Conservation (phyloP, 2,113 vertebrate species). For the Chloebia gouldiae region DNA sequence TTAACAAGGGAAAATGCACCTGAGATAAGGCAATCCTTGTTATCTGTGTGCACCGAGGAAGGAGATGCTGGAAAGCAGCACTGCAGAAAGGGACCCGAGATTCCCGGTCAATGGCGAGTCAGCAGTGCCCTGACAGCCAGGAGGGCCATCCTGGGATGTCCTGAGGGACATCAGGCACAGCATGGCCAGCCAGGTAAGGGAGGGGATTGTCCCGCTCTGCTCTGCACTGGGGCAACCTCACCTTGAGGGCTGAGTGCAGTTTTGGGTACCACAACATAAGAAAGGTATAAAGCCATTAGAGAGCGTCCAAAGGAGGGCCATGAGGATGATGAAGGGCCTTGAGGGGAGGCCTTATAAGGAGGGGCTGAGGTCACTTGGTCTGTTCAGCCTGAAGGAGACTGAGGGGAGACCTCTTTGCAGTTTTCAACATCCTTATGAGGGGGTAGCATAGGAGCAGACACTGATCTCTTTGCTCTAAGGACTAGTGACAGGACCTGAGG, state of each 20-base stretch:
- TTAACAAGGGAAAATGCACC: neutral
- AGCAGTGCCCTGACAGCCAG: neutral
- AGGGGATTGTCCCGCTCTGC: neutral
- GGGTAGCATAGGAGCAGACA: neutral
- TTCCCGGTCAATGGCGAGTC: fast-evolving
- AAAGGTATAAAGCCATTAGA: neutral
- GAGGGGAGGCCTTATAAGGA: neutral
- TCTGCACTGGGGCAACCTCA: neutral
- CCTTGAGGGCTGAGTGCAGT: neutral
- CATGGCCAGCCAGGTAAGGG: fast-evolving
- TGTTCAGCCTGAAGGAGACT: neutral
- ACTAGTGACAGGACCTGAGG: neutral
- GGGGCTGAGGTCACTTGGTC: neutral
- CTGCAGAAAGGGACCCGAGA: neutral
- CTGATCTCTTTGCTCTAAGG: neutral
- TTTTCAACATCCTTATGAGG: neutral
- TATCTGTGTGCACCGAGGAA: neutral
- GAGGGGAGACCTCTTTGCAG: neutral
- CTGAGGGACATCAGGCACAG: neutral
- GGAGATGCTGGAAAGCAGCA: neutral
- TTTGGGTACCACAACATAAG: too few relatives aligned
- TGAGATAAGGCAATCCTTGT: neutral
- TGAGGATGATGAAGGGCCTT: neutral
- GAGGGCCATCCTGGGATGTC: fast-evolving
- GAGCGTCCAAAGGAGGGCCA: neutral